Base-by-base conservation (phyloP, 1,140 invertebrate species). In the Nylanderia fulva region DNA sequence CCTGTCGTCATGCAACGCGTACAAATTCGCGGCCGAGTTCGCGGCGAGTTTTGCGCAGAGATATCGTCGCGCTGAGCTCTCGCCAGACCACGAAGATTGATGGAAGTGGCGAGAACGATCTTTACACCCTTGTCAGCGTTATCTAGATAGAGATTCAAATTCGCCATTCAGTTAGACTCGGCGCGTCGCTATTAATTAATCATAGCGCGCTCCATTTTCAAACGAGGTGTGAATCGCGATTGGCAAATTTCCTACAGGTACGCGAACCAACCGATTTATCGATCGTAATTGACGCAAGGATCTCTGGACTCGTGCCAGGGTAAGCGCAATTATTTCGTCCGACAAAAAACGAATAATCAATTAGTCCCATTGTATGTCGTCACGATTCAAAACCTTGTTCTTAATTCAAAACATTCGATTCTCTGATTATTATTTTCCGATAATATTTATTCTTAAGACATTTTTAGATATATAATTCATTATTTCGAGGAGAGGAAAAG, bases 121-220 rank as follows among this genome's bases (percentile, higher is more conserved):
- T 69, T 39, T 56, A 21, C 56, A 76, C 66, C 75, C 48, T 64
- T 33, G 80, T 69, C 63, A 74, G 33, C 33, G 63, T 77, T 79
- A 84, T 84, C 84, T 42, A 64, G 84, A 86, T 86, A 48, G 24
- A 84, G 72, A 72, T 24, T 88, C 60, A 56, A 88, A 88, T 88
- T 66, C 36, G 52, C 58, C 36, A 45, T 85, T 66, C 61, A 33
- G 58, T 42, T 79, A 45, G 36, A 69, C 45, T 13, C 29, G 29
- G 29, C 36, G 61, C 61, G 48, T 56, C 45, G 45, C 61, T 85
- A 79, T 58, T 85, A 85, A 85, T 85, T 85, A 85, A 76, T 77
- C 72, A 79, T 76, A n/a, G 48, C 3, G 74, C 29, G 61, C 18
- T 33, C 33, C 42, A 76, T 27, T 79, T 64, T 58, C 5, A 27